Conservation (phyloP, 2,797 vertebrate genomes). For the Melanotaenia maccullochi region DNA sequence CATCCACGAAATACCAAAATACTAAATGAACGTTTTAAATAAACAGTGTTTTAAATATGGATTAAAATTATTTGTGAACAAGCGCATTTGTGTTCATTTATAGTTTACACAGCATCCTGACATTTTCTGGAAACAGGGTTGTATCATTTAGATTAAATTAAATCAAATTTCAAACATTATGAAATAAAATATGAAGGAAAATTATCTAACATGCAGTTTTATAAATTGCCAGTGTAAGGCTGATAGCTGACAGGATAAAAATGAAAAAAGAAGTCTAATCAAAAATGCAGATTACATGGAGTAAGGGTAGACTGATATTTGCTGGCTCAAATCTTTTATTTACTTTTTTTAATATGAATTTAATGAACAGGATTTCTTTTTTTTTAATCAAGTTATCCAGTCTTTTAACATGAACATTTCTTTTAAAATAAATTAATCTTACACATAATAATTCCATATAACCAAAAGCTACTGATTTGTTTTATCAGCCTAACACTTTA, state of each 20-base stretch:
- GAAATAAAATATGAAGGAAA: constrained; percentile 35
- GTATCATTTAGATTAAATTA: constrained; percentile 23
- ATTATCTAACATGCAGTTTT: constrained; percentile 70
- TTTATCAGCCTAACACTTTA: background rate
- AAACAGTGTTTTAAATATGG: background rate
- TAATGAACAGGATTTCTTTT: background rate
- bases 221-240: constrained; percentile 38
- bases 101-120: background rate
- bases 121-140: constrained; percentile 28
- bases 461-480: background rate
- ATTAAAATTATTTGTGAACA: background rate
- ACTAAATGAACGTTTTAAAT: background rate
- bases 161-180: constrained; percentile 45
- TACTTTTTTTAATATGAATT: background rate
- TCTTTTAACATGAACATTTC: background rate
- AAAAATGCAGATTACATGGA: constrained; percentile 38
- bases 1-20: background rate
- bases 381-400: background rate
- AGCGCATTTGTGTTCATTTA: background rate
- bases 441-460: background rate
- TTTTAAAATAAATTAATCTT: background rate
- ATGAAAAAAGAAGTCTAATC: constrained; percentile 43
- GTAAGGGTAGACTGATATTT: constrained; percentile 81
- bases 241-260: constrained; percentile 50
- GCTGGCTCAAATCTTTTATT: constrained; percentile 44